A percentile compares a stretch with the other conserved stretches of the same genome.
These are phyloP conservation scores for Apis mellifera DNA, from an alignment of 1,140 invertebrate genomes.

Conservation along the genomic window DNA sequence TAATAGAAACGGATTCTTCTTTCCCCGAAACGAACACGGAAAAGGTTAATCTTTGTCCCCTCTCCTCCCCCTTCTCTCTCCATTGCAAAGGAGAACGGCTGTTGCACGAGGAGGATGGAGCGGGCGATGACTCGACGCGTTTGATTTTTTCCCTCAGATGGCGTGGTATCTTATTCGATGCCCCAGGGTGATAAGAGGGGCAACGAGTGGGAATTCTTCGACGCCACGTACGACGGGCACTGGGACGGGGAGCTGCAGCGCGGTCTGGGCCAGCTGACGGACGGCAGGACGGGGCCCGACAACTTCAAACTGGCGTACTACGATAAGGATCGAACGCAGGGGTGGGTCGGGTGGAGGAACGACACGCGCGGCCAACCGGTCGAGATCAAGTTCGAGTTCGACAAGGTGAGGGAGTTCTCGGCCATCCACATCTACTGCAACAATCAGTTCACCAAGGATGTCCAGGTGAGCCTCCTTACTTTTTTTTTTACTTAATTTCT, in stretches of 20 bases:
- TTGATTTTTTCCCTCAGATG: conserved; percentile 84
- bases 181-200: conserved; percentile 90
- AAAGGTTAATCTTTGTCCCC: too few relatives aligned
- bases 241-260: conserved; percentile 84
- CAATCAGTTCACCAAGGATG: conserved; percentile 90
- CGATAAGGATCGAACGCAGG: conserved; percentile 83
- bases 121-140: conserved; percentile 20
- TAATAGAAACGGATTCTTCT: too few relatives aligned
- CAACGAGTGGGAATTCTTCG: conserved; percentile 88
- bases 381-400: conserved; percentile 93
- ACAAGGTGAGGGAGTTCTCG: conserved; percentile 91
- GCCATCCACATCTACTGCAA: conserved; percentile 90
- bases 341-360: conserved; percentile 97
- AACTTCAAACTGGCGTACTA: conserved; percentile 87
- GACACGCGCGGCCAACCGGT: conserved; percentile 86
- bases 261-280: conserved; percentile 88
- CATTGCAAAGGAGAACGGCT: background rate
- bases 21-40: too few relatives aligned
- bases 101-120: background rate
- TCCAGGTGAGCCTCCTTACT: conserved; percentile 83
- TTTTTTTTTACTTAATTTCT: too few relatives aligned
- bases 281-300: conserved; percentile 86
- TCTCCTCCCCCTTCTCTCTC: too few relatives aligned
- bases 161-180: conserved; percentile 90
- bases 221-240: conserved; percentile 90